Conservation (phyloP, 2,888 invertebrate genomes). For the Yponomeuta evonymella region DNA sequence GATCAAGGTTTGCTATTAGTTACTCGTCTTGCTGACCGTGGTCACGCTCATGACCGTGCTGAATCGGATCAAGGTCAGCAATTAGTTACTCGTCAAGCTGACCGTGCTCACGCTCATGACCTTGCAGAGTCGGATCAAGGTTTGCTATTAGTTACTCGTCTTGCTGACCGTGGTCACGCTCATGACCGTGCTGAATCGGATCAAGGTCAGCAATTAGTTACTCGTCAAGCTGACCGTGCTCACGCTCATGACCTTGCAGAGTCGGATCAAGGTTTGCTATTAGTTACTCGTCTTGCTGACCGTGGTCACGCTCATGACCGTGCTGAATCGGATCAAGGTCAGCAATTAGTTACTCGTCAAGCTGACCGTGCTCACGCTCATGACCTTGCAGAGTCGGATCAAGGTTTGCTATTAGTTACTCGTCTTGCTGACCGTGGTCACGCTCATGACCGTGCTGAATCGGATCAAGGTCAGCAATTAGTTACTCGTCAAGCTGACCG, state of each 20-base stretch:
- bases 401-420: constrained; percentile 65
- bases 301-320: no score
- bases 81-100: no score
- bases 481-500: no score
- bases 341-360: constrained; percentile 98
- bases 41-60: no score
- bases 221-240: constrained; percentile 85
- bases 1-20: no score
- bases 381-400: constrained; percentile 88
- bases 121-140: constrained; percentile 86
- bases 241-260: constrained; percentile 91
- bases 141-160: constrained; percentile 33
- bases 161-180: no score
- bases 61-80: no score
- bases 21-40: no score
- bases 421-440: constrained; percentile 32
- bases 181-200: no score
- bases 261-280: constrained; percentile 80
- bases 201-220: constrained; percentile 89
- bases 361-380: constrained; percentile 98
- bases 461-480: constrained; percentile 78
- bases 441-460: constrained; percentile 91
- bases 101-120: constrained; percentile 83
- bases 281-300: no score
- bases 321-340: no score